Evolutionary conservation across 2,797 vertebrate genomes (phyloP).

Genomic region (Lepilemur ruficaudatus): DNA sequence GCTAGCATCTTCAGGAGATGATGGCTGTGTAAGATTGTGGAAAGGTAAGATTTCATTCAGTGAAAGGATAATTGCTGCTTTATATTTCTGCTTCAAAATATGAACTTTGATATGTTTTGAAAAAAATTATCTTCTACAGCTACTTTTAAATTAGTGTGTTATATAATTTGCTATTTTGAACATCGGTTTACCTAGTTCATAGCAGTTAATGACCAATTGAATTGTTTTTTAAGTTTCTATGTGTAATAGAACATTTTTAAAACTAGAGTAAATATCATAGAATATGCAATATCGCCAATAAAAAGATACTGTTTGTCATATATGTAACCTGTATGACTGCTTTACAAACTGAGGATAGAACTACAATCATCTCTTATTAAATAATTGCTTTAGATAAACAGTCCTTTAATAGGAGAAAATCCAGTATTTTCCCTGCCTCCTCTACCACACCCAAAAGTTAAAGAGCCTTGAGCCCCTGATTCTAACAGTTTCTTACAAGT

Average conservation of each 20-base stretch:
- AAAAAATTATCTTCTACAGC: background rate
- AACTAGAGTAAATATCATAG: background rate
- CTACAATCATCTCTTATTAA: background rate
- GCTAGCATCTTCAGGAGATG: constrained; percentile 96
- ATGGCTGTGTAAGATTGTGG: constrained; percentile 98
- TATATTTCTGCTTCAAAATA: constrained; percentile 21
- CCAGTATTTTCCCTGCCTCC: background rate
- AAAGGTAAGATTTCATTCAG: constrained; percentile 88
- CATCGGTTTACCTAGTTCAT: background rate
- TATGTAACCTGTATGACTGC: background rate
- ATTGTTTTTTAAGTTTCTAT: background rate
- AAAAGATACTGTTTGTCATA: background rate
- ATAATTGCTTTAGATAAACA: background rate
- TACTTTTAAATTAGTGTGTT: background rate
- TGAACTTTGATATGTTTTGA: background rate
- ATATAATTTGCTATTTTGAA: background rate
- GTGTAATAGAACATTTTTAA: background rate
- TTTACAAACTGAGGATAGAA: background rate
- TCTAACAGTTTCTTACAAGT: background rate
- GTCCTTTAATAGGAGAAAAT: background rate
- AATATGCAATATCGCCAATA: background rate
- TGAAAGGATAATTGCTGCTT: background rate
- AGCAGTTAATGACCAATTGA: constrained; percentile 2
- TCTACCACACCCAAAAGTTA: background rate
- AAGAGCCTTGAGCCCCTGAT: background rate